Base-by-base conservation (phyloP, 2,888 invertebrate genomes). In the Drosophila histrio region DNA sequence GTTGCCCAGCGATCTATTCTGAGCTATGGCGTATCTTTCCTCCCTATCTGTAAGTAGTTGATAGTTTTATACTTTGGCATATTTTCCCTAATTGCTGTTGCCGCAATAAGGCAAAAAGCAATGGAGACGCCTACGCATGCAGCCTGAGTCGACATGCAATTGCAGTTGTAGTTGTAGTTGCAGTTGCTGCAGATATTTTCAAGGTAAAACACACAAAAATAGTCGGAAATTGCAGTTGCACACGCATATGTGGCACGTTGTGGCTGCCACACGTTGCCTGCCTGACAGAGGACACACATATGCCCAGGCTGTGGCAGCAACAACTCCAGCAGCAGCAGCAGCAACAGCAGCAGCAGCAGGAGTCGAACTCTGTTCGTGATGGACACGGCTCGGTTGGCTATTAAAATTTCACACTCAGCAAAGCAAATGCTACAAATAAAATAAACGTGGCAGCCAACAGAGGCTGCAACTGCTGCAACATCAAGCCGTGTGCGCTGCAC, bases 391-490 rank as follows among this genome's bases (percentile, higher is more conserved):
- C 88, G 85, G 84, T 79, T 83, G 84, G 87, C 88, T 85, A 88
- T 85, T 88, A 88, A 85, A 85, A 87, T 88, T 88, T 88, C 88
- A 88, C 88, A 85, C 84, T 84, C 86, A 76, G 82, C 82, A 83
- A 83, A 75, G 79, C 82, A 72, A 87, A 87, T 82, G 83, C 83
- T 79, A 88, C 83, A 87, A 87, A 83, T 87, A 83, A 87, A 85
- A 82, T 82, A 76, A 87, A 86, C 86, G 87, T 87, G 76, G 50
- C 26, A 53, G 59, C 36, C 46, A 41, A 28, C 38, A 41, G 34
- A 41, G 38, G 54, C 54, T 17, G 64, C 36, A 39, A 46, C 50
- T 46, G 36, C 44, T 50, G 57, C 47, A 69, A 32, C 32, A 28
- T 28, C 28, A 28, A 28, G 60, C 60, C 13, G 32, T 32, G 60